Evolutionary conservation across 1,140 invertebrate species (phyloP), one percentile per base, ranked within the genome.

Genomic region (Trichogramma pretiosum): DNA sequence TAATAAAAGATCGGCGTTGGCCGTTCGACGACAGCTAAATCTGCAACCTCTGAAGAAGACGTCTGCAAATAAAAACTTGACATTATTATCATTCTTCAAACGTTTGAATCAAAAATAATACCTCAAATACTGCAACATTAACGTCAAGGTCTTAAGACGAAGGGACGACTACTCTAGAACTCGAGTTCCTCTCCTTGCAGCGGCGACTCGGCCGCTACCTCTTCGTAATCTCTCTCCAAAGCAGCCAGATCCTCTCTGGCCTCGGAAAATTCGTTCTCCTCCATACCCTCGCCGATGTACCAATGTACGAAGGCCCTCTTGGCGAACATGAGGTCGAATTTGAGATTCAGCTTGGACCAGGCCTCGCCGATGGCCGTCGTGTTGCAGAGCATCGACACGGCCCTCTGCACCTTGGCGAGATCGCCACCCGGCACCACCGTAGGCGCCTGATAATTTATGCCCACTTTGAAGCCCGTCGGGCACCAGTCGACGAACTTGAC

Each of bases 261-360:
- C 58, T 92, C 89, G 4, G 77, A 80, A 73, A 91, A 91, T 65
- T 89, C 86, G 39, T 80, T 83, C 71, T 88, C 80, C 58, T 83
- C 81, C 82, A 85, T 84, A 54, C 85, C 83, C 64, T 89, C 85
- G 7, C 82, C 72, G 0, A 82, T 77, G 61, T 85, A 87, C 83
- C 83, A 87, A 60, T 85, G 83, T 1, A 85, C 82, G 63, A 87
- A 79, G 23, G 84, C 79, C 59, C 83, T 73, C 67, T 86, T 71
- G 71, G 50, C 48, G 36, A 35, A 61, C 57, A 61, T 59, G 1
- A 58, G 16, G 16, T 61, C 55, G 18, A 59, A 61, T 23, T 61
- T 59, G 13, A 36, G 14, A 18, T 59, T 42, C 3, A 61, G 23
- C 1, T 39, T 45, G 1, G 53, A 39, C 60, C 57, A 61, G 0